Evolutionary conservation across 2,113 vertebrate genomes (phyloP).

Genomic region (Bucco capensis): DNA sequence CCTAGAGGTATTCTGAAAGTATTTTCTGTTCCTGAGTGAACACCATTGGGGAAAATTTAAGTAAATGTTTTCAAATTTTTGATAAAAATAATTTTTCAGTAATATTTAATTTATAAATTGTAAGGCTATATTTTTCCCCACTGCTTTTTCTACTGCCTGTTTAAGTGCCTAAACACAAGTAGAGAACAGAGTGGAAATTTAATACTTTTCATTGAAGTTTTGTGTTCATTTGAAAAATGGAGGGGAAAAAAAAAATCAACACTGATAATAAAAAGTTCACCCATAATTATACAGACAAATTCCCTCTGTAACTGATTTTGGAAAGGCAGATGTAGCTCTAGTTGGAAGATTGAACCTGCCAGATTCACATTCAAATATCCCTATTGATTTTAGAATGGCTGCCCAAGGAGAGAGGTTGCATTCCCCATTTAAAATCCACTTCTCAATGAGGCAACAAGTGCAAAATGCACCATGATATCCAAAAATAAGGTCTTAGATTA

Average conservation of each 20-base stretch:
- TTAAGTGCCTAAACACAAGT: background rate
- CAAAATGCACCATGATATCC: background rate
- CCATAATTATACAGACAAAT: background rate
- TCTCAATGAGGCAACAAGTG: background rate
- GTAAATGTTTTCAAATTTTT: background rate
- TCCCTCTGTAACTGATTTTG: background rate
- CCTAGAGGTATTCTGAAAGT: background rate
- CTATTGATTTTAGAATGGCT: background rate
- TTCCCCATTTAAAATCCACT: background rate
- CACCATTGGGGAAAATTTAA: background rate
- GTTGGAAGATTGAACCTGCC: background rate
- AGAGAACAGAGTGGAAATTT: background rate
- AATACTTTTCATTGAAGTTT: background rate
- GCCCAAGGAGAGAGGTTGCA: rapidly evolving
- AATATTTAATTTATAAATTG: background rate
- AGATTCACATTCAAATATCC: background rate
- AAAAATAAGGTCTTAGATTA: background rate
- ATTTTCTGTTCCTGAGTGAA: background rate
- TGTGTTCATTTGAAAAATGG: background rate
- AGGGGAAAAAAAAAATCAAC: rapidly evolving
- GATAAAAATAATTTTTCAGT: background rate
- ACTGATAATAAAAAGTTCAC: background rate
- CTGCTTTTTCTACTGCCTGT: background rate
- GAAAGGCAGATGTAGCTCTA: background rate
- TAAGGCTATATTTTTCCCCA: background rate